Base-by-base conservation (phyloP, 2,113 vertebrate species). In the Columbina picui region DNA sequence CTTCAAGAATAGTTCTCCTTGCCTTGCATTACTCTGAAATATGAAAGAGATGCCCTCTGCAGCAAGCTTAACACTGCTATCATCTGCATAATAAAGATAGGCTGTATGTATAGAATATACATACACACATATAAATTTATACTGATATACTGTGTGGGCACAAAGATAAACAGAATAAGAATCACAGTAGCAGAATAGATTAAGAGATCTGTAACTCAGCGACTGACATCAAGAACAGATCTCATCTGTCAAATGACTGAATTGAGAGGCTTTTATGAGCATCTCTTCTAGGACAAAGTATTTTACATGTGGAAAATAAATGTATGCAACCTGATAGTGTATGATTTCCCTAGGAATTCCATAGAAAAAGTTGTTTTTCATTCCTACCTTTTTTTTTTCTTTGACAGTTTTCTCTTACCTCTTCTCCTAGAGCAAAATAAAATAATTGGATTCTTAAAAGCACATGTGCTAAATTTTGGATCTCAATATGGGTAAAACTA, bases 71-170 rank as follows among this genome's bases (percentile, higher is more conserved):
- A 74, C 76, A 52, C 36, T 84, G 56, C 36, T 92, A 70, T 89
- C 86, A 95, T 96, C 96, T 97, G 95, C 96, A 95, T 96, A 97
- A 94, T 95, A 96, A 95, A 96, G 94, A 95, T 87, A 93, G 87
- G 17, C 56, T 57, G 45, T 39, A 94, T 84, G 78, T 91, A 76
- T 57, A 57, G 88, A 94, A 90, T 95, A 84, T 82, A 85, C 90
- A 93, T 64, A 83, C 64, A 68, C 67, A 78, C 22, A 1, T 76
- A 95, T 88, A 97, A 92, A 96, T 97, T 95, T 95, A 78, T 76
- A 89, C 65, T 47, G 81, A 89, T 94, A 32, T 43, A 83, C 38
- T 23, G 36, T 89, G 73, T 75, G 63, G 30, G 27, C 60, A 93
- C 71, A 92, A 83, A 93, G 96, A 95, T 97, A 97, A 96, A 97